Base-by-base conservation (phyloP, 1,140 invertebrate species). In the Formica exsecta region DNA sequence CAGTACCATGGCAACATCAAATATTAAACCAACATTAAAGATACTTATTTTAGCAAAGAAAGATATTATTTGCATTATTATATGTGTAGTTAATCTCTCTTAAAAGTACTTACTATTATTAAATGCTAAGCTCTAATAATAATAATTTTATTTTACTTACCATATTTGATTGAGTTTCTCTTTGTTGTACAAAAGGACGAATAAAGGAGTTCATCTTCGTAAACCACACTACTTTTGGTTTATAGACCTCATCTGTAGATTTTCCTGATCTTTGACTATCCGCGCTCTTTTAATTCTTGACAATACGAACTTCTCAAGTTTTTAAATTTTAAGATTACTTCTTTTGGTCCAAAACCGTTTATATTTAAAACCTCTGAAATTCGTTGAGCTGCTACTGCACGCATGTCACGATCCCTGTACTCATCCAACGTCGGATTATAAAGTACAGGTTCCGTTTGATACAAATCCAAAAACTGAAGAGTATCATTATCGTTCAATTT, bases 361-460 rank as follows among this genome's bases (percentile, higher is more conserved):
- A 59, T 22, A 8, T 59, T 59, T 59, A 59, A 59, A 59, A 7
- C 8, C 19, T 22, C 8, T 3, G 57, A 59, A 59, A 22, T 59
- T 59, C 57, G 57, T 59, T 59, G n/a, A 25, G n/a, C 57, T 57
- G 54, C 54, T 57, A n/a, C 54, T 59, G 57, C n/a, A 9, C n/a
- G 57, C 57, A 59, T 59, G 5, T 59, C 57, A 25, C 57, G 57
- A 59, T 59, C n/a, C n/a, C 57, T 59, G n/a, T 59, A 59, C 8
- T 59, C 57, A 59, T 59, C n/a, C 57, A 59, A 59, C 7, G n/a
- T 59, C n/a, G 57, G 57, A 59, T 59, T 59, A 59, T 59, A 59
- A 59, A 59, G n/a, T 22, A 59, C 57, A 59, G n/a, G 57, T 59
- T 59, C 57, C 7, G n/a, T 59, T 22, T 59, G 6, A 59, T 25